phyloP scores from a whole-genome alignment of 2,797 vertebrate species.

The Chelon auratus region DNA sequence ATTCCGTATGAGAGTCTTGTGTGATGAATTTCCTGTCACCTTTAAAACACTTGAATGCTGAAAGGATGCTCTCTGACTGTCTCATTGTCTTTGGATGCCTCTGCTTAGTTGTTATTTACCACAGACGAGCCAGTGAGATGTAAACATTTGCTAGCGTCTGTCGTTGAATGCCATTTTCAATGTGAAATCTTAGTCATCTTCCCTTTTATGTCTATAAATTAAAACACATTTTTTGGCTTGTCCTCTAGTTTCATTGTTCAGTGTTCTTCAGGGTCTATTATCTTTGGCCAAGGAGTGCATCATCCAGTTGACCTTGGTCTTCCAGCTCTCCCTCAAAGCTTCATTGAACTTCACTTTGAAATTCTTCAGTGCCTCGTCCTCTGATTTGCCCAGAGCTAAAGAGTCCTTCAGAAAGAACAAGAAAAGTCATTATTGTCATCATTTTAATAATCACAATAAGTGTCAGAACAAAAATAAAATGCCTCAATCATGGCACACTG shows the following conservation, averaged over 20 bases:
- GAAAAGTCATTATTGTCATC: slow-evolving; percentile 1
- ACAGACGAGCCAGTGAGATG: slow-evolving; percentile 46
- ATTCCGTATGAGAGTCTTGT: background rate
- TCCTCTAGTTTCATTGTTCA: slow-evolving; percentile 31
- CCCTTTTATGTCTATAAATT: slow-evolving; percentile 55
- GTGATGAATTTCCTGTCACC: slow-evolving; percentile 14
- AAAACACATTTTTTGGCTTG: slow-evolving; percentile 50
- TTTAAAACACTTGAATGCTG: slow-evolving; percentile 24
- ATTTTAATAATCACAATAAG: too few species aligned
- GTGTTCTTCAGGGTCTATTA: slow-evolving; percentile 86
- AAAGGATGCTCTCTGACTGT: slow-evolving; percentile 19
- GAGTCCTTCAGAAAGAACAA: slow-evolving; percentile 88
- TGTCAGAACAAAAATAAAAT: too few species aligned
- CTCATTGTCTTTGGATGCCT: slow-evolving; percentile 44
- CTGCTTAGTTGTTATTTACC: slow-evolving; percentile 39
- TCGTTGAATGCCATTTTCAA: slow-evolving; percentile 60
- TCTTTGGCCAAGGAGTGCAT: slow-evolving; percentile 98
- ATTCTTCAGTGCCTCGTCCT: slow-evolving; percentile 96
- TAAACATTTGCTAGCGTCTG: slow-evolving; percentile 71
- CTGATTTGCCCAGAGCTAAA: slow-evolving; percentile 93
- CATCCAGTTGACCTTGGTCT: slow-evolving; percentile 99
- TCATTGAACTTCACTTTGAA: slow-evolving; percentile 99
- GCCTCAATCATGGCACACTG: too few species aligned
- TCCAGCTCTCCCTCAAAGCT: slow-evolving; percentile 98
- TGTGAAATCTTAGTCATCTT: slow-evolving; percentile 43